Evolutionary conservation across 1,140 invertebrate genomes (phyloP).

Genomic region (Psix sp.): DNA sequence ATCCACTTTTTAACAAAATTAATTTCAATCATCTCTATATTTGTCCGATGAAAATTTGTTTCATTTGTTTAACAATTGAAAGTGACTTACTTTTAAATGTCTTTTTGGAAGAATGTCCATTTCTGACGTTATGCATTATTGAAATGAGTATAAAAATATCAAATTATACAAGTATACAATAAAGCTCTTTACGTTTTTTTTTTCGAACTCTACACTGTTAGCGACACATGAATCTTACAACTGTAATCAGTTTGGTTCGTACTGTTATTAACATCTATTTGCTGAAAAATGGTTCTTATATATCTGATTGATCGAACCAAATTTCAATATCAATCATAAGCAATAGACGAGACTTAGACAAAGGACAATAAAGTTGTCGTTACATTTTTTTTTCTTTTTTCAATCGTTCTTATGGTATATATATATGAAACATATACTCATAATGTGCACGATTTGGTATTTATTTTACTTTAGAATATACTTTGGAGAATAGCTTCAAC

Average conservation of each 20-base stretch:
- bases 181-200: slow-evolving; percentile 39
- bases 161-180: slow-evolving; percentile 46
- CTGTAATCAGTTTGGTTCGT: slow-evolving; percentile 9
- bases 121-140: slow-evolving; percentile 3
- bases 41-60: too few relatives aligned
- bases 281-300: too few relatives aligned
- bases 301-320: too few relatives aligned
- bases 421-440: slow-evolving; percentile 42
- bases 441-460: slow-evolving; percentile 42
- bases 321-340: too few relatives aligned
- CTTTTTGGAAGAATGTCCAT: slow-evolving; percentile 8
- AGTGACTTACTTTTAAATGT: not conserved
- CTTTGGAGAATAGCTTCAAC: slow-evolving; percentile 72
- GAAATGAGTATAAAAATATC: slow-evolving; percentile 54
- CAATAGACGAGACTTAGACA: too few relatives aligned
- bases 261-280: too few relatives aligned
- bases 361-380: too few relatives aligned
- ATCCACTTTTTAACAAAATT: too few relatives aligned
- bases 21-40: too few relatives aligned
- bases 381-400: slow-evolving; percentile 1
- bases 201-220: slow-evolving; percentile 25
- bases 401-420: slow-evolving; percentile 29
- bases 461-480: slow-evolving; percentile 74
- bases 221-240: slow-evolving; percentile 12
- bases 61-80: slow-evolving; percentile 2